Evolutionary conservation across 92 coral and sea anemone genomes (phyloP).

Genomic region (Porites rus): DNA sequence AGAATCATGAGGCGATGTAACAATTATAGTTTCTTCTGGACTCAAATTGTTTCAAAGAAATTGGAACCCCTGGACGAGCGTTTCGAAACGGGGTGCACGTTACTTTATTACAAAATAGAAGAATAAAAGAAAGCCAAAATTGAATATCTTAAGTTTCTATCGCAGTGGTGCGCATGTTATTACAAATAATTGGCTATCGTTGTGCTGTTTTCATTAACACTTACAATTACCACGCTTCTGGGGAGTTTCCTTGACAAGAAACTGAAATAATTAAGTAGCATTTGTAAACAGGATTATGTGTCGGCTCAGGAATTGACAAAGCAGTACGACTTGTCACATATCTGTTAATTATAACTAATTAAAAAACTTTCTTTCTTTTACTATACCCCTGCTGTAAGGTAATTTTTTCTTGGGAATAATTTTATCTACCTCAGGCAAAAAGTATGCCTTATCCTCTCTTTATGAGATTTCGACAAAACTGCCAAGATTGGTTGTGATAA

Average conservation of each 20-base stretch:
- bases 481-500: not conserved
- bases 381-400: not conserved
- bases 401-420: not conserved
- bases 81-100: not conserved
- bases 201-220: conserved; percentile 38
- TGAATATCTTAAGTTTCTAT: conserved; percentile 11
- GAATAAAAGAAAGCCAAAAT: not conserved
- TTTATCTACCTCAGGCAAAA: not conserved
- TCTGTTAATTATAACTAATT: conserved; percentile 7
- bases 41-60: not conserved
- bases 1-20: conserved; percentile 1
- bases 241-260: conserved; percentile 3
- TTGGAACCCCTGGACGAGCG: conserved; percentile 22
- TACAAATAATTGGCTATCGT: conserved; percentile 7
- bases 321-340: not conserved
- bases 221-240: not conserved
- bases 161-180: not conserved
- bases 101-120: not conserved
- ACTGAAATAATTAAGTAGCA: conserved; percentile 6
- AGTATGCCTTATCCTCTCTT: not conserved
- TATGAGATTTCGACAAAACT: not conserved
- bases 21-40: conserved; percentile 6
- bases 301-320: conserved; percentile 12
- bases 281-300: conserved; percentile 13
- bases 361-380: not conserved